phyloP scores from a whole-genome alignment of 1,140 invertebrate species.

The Brachionus plicatilis region DNA sequence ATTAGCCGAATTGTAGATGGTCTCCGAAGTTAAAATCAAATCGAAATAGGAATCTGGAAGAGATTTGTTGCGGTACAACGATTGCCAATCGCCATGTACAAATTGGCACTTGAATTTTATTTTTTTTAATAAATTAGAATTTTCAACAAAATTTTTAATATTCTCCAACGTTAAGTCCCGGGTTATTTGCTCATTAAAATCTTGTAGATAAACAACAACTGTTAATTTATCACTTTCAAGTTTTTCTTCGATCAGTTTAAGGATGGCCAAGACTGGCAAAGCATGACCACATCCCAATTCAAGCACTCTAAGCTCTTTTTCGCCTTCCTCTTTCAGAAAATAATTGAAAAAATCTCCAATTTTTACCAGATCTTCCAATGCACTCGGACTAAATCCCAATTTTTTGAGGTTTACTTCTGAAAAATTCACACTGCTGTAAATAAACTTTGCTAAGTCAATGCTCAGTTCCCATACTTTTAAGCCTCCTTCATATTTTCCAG shows the following conservation, averaged over 20 bases:
- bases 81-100: conserved; percentile 30
- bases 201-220: conserved; percentile 16
- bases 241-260: not conserved
- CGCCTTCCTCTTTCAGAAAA: not conserved
- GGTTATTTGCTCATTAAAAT: conserved; percentile 33
- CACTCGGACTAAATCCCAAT: not conserved
- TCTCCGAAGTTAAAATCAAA: conserved; percentile 33
- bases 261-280: not conserved
- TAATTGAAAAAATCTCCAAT: not conserved
- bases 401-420: not conserved
- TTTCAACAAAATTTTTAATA: not conserved
- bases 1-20: conserved; percentile 30
- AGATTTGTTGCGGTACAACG: not conserved
- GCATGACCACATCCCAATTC: conserved; percentile 32
- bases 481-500: conserved; percentile 33
- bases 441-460: conserved; percentile 1
- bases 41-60: not conserved
- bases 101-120: not conserved
- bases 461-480: conserved; percentile 38
- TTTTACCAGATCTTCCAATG: not conserved
- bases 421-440: not conserved
- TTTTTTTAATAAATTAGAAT: not conserved
- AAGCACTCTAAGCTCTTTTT: not conserved
- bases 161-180: conserved; percentile 1
- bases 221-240: not conserved